Conservation (phyloP, 2,113 vertebrate species). For the Xenopus borealis region DNA sequence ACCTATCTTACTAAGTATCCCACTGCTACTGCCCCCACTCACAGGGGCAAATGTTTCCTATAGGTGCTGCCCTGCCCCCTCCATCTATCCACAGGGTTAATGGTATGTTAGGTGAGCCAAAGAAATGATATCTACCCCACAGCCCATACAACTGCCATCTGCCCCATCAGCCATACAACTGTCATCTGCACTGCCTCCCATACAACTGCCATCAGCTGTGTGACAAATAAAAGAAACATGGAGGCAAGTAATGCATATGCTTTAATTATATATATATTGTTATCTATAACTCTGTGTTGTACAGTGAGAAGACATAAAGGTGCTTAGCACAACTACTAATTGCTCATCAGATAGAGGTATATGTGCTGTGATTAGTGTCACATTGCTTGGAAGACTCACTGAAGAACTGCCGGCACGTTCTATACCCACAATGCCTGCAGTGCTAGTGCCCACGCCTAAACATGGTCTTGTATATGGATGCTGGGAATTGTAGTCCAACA, state of each 20-base stretch:
- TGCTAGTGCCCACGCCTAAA: too few species aligned
- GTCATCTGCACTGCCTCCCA: too few species aligned
- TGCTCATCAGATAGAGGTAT: conserved; percentile 3
- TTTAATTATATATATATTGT: conserved; percentile 59
- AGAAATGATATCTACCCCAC: too few species aligned
- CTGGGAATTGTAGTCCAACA: too few species aligned
- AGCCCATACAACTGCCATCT: too few species aligned
- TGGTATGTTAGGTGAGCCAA: not conserved
- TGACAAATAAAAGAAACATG: not conserved
- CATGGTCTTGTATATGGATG: too few species aligned
- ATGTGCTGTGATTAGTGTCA: not conserved
- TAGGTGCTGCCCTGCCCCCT: conserved; percentile 11
- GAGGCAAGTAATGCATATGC: conserved; percentile 24
- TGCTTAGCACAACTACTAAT: not conserved
- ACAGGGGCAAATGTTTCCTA: conserved; percentile 14
- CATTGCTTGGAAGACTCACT: conserved; percentile 43
- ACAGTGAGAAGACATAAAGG: conserved; percentile 55
- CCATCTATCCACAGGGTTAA: not conserved
- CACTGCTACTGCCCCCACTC: too few species aligned
- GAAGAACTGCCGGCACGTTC: conserved; percentile 4
- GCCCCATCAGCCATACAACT: too few species aligned
- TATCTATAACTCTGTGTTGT: conserved; percentile 46
- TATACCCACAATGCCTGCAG: not conserved
- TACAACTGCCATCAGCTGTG: too few species aligned
- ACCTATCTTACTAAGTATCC: too few species aligned